phyloP scores from a whole-genome alignment of 2,797 vertebrate species.

The Melanotaenia pygmaea region DNA sequence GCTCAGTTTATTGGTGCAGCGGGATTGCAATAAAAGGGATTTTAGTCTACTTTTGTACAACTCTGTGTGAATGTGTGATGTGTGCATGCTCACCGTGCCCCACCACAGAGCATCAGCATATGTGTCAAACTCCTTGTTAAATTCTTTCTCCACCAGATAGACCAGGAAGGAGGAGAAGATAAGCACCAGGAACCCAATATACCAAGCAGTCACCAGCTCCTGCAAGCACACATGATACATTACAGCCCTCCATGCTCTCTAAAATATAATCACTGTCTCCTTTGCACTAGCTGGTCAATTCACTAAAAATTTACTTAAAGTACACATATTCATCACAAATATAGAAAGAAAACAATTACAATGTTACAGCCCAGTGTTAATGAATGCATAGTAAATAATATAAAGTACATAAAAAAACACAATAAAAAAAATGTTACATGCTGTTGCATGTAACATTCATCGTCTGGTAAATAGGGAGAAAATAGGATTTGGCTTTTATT shows the following conservation, averaged over 20 bases:
- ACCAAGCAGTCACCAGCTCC: constrained; percentile 99
- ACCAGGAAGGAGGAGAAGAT: constrained; percentile 99
- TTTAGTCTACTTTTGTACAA: not conserved
- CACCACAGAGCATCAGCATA: constrained; percentile 99
- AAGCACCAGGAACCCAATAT: constrained; percentile 98
- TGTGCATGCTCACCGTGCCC: constrained; percentile 92
- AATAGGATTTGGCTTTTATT: no score
- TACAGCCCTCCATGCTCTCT: not conserved
- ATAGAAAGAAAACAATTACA: not conserved
- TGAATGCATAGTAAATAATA: no score
- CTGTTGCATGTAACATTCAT: no score
- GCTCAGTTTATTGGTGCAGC: not conserved
- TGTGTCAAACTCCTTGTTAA: constrained; percentile 95
- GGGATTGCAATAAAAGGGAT: not conserved
- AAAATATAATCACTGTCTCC: not conserved
- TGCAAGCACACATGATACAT: constrained; percentile 56
- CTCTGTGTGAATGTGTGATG: not conserved
- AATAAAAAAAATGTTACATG: no score
- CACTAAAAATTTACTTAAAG: no score
- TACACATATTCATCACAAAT: no score
- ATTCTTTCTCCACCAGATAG: constrained; percentile 98
- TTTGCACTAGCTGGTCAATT: no score
- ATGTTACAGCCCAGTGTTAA: no score
- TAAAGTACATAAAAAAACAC: no score
- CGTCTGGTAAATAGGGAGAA: no score